Conservation (phyloP, 2,888 invertebrate genomes). For the Chironomus riparius region DNA sequence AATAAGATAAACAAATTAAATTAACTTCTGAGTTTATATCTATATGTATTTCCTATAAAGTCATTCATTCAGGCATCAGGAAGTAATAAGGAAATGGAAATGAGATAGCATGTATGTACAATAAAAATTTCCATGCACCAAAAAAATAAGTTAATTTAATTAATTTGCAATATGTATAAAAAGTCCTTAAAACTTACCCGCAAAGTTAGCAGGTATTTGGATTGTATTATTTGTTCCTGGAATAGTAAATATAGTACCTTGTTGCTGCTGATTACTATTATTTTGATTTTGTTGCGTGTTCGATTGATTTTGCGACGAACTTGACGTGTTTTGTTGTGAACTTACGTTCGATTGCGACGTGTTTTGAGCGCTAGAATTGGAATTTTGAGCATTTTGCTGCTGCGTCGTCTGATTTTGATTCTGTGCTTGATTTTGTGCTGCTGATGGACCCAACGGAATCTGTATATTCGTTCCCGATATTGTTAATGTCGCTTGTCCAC, state of each 20-base stretch:
- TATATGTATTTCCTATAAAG: neutral
- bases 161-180: neutral
- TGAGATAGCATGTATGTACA: neutral
- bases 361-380: conserved; percentile 29
- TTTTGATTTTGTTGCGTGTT: conserved; percentile 2
- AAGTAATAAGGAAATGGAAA: too few species aligned
- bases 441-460: conserved; percentile 43
- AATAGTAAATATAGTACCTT: conserved; percentile 39
- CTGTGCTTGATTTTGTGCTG: conserved; percentile 6
- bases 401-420: conserved; percentile 1
- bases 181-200: conserved; percentile 17
- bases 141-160: neutral
- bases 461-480: conserved; percentile 51
- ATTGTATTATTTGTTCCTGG: conserved; percentile 33
- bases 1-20: neutral
- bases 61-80: too few species aligned
- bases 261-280: conserved; percentile 31
- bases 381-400: conserved; percentile 4
- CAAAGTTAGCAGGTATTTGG: conserved; percentile 37
- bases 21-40: neutral
- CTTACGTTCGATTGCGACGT: neutral
- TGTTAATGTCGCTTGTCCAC: conserved; percentile 46
- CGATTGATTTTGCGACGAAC: neutral
- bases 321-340: neutral
- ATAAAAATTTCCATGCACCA: neutral